Conservation (phyloP, 2,113 vertebrate species). For the Porphyrio hochstetteri region DNA sequence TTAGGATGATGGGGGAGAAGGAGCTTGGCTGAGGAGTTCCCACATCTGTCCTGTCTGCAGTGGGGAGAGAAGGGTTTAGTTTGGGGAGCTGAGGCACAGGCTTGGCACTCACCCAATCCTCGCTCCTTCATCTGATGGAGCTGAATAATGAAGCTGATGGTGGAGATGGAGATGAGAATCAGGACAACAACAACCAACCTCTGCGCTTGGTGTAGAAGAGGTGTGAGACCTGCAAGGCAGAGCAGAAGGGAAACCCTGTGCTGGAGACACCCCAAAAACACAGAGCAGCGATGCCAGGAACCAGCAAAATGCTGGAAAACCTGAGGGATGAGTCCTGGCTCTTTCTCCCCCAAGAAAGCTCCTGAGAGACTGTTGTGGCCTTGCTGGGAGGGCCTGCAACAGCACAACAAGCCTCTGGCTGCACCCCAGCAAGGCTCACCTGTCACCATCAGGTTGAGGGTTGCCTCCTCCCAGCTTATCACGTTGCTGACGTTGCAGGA, state of each 20-base stretch:
- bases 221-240: neutral
- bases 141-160: fast-evolving
- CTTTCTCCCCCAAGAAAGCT: neutral
- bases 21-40: neutral
- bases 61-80: neutral
- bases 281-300: neutral
- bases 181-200: fast-evolving
- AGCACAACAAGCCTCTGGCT: fast-evolving
- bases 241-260: neutral
- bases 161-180: fast-evolving
- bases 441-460: neutral
- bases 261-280: neutral
- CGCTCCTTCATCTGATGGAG: fast-evolving
- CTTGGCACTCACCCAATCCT: neutral
- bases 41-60: fast-evolving
- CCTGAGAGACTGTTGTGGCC: too few relatives aligned
- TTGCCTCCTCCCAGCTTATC: neutral
- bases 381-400: neutral
- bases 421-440: neutral
- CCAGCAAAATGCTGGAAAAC: neutral
- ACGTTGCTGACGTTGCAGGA: neutral
- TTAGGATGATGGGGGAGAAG: neutral
- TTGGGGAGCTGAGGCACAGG: neutral
- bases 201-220: neutral
- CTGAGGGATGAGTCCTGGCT: neutral